phyloP scores from a whole-genome alignment of 37 sponge, comb jelly and placozoan genomes.

The Mnemiopsis leidyi region DNA sequence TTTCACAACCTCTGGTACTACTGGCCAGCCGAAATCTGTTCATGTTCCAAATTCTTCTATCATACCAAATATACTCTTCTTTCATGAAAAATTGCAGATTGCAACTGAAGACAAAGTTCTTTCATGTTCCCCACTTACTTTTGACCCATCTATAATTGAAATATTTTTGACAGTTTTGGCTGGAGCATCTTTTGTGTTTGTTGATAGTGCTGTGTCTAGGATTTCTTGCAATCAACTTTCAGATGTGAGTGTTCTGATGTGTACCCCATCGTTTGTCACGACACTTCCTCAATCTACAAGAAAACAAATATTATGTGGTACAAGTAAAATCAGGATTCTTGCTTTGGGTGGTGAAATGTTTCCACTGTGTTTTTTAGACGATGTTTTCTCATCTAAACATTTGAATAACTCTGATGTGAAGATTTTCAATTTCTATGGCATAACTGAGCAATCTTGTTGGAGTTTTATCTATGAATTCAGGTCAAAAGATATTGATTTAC shows the following conservation, averaged over 20 bases:
- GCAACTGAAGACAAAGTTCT: neutral
- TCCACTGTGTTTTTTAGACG: neutral
- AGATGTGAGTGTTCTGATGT: conserved; percentile 2
- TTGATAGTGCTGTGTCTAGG: neutral
- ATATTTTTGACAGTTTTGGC: conserved; percentile 4
- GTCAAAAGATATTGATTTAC: neutral
- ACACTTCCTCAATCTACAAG: neutral
- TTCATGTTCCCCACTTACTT: conserved; percentile 4
- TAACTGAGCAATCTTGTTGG: conserved; percentile 62
- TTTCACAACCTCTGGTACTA: conserved; percentile 47
- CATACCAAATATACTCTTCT: conserved; percentile 19
- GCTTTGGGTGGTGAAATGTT: conserved; percentile 53
- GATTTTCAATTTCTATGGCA: conserved; percentile 32
- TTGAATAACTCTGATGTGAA: neutral
- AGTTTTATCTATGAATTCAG: conserved; percentile 29
- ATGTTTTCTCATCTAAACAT: neutral
- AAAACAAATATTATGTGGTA: neutral
- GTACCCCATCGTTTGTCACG: conserved; percentile 16
- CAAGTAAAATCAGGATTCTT: neutral
- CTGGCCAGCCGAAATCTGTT: conserved; percentile 13
- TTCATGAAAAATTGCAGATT: neutral
- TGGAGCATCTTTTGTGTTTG: conserved; percentile 19
- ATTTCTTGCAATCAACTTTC: neutral
- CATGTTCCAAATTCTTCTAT: conserved; percentile 58
- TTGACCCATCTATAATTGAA: conserved; percentile 54